Base-by-base conservation (phyloP, 2,888 invertebrate genomes). In the Leptopilina syphax region DNA sequence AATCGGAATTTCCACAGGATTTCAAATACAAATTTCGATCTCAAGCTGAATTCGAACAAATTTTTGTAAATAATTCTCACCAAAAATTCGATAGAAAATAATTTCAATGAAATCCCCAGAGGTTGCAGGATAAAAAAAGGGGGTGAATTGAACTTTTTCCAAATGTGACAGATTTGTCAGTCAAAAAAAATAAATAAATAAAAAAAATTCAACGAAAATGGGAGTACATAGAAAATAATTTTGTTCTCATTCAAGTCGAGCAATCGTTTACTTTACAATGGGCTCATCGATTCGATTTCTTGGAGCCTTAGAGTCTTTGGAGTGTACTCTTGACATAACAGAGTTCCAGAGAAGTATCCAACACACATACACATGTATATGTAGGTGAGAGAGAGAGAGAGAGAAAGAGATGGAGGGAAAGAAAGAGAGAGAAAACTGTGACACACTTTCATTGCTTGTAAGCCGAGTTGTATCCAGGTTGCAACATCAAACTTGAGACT, bases 391-490 rank as follows among this genome's bases (percentile, higher is more conserved):
- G 44, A 44, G 44, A 44, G 44, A 44, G 44, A 50, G 50, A 50
- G 50, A 50, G 50, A 10, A 8, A 50, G 50, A 50, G 50, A 10
- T 5, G 8, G 50, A 50, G 50, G 3, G 50, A 50, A 3, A 50
- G 50, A 50, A 10, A 50, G 50, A 50, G 83, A 80, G 84, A 86
- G 81, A 82, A 78, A 65, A 73, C 68, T 81, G 82, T 81, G 85
- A 82, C 82, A 85, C 80, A 84, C 85, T 86, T 84, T 67, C 81
- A 81, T 85, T 76, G 82, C 83, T 83, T 81, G 81, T 80, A 84
- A 82, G 83, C 81, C 81, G 79, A 81, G 81, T 83, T 84, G 80
- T 79, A 82, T 54, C 70, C 27, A 85, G 82, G 83, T 73, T 79
- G 67, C 80, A 79, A 77, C 83, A 80, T 82, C 86, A 80, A 81